Evolutionary conservation across 2,113 vertebrate species (phyloP).

Genomic region (Syrmaticus mikado): DNA sequence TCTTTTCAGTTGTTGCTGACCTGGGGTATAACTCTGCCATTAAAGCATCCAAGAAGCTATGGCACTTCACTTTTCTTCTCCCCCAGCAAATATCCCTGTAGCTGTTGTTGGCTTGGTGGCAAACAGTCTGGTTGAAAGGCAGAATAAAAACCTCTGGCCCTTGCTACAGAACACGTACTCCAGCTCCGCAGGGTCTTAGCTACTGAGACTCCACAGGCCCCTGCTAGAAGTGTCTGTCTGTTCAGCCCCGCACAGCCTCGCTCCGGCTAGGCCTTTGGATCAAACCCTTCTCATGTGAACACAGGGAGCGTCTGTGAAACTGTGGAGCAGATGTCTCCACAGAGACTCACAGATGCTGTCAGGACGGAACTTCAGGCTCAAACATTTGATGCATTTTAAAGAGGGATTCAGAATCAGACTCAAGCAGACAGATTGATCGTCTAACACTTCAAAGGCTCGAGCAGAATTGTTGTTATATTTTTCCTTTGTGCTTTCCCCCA

Average conservation of each 20-base stretch:
- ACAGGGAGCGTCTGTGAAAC: constrained; percentile 79
- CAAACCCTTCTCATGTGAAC: constrained; percentile 81
- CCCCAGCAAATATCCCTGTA: constrained; percentile 11
- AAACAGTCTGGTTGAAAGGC: constrained; percentile 56
- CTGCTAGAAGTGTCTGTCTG: constrained; percentile 76
- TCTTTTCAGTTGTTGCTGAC: constrained; percentile 5
- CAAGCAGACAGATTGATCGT: constrained; percentile 82
- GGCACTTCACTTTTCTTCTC: constrained; percentile 8
- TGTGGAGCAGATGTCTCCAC: constrained; percentile 80
- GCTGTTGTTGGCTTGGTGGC: constrained; percentile 22
- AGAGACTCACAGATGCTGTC: constrained; percentile 84
- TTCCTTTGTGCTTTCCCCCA: constrained; percentile 65
- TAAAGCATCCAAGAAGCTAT: constrained; percentile 42
- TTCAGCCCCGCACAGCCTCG: constrained; percentile 69
- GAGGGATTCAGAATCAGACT: constrained; percentile 79
- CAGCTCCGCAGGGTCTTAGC: constrained; percentile 69
- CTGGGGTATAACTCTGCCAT: background rate
- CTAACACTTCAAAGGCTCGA: constrained; percentile 81
- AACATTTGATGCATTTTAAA: constrained; percentile 86
- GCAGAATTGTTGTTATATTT: constrained; percentile 65
- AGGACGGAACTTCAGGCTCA: constrained; percentile 80
- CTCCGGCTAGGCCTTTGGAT: constrained; percentile 79
- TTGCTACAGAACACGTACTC: constrained; percentile 49
- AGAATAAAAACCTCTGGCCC: constrained; percentile 69
- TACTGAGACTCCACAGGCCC: constrained; percentile 77